Conservation (phyloP, 2,888 invertebrate species). For the Lasioglossum figueresi region DNA sequence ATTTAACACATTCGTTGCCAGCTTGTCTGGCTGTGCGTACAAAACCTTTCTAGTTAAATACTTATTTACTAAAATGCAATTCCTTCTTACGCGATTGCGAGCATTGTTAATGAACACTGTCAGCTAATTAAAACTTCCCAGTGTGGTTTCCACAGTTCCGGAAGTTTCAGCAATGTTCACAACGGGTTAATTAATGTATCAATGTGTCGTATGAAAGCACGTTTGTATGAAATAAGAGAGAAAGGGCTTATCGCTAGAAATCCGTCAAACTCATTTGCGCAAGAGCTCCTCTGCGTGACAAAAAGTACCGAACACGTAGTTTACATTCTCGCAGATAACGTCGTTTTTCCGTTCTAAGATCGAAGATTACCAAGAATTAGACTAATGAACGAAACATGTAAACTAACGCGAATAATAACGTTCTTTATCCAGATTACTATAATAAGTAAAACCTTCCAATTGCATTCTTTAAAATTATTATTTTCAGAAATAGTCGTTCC, state of each 20-base stretch:
- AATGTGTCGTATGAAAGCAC: background rate
- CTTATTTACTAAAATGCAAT: too few relatives aligned
- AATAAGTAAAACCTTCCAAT: too few relatives aligned
- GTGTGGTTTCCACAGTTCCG: background rate
- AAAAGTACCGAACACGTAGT: background rate
- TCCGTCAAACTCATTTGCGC: conserved; percentile 26
- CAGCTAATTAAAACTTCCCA: background rate
- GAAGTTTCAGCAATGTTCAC: background rate
- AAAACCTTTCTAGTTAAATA: too few relatives aligned
- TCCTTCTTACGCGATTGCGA: too few relatives aligned
- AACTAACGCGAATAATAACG: background rate
- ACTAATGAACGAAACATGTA: conserved; percentile 33
- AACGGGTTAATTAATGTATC: background rate
- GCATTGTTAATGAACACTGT: too few relatives aligned
- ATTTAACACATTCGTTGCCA: too few relatives aligned
- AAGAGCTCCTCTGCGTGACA: conserved; percentile 37
- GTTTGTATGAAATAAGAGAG: background rate
- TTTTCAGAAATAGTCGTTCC: too few relatives aligned
- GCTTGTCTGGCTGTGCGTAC: too few relatives aligned
- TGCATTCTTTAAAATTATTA: too few relatives aligned
- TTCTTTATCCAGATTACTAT: background rate
- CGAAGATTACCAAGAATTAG: conserved; percentile 33
- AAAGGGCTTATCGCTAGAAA: background rate
- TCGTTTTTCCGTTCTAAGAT: conserved; percentile 8
- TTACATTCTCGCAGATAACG: conserved; percentile 13